phyloP scores from a whole-genome alignment of 2,797 vertebrate species.

The Botia almorhae region DNA sequence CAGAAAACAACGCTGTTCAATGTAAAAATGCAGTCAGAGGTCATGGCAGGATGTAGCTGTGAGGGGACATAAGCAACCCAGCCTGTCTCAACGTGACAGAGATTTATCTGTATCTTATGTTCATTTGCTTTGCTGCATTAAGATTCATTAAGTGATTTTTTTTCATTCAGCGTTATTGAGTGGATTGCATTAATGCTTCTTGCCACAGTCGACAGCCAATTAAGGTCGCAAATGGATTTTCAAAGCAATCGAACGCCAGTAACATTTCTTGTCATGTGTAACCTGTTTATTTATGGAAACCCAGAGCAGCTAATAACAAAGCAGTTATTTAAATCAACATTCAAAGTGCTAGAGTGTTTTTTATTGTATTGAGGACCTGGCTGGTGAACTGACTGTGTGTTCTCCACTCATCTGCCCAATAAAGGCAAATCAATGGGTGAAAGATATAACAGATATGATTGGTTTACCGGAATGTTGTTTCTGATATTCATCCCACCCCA shows the following conservation, averaged over 20 bases:
- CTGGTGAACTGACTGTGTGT: too few species aligned
- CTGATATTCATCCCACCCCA: not conserved
- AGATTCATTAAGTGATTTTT: not conserved
- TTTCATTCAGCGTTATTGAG: not conserved
- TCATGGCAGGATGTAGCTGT: not conserved
- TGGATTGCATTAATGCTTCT: not conserved
- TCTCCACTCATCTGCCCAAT: too few species aligned
- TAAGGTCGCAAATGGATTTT: not conserved
- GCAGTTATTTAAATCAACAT: not conserved
- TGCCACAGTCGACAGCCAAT: not conserved
- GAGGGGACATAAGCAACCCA: not conserved
- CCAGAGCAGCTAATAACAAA: not conserved
- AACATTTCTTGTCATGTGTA: not conserved
- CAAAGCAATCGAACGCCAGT: not conserved
- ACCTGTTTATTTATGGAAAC: not conserved
- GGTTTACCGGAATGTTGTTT: too few species aligned
- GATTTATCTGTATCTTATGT: not conserved
- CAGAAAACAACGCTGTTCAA: not conserved
- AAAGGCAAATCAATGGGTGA: too few species aligned
- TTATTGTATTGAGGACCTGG: not conserved
- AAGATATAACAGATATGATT: too few species aligned
- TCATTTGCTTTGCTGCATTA: not conserved
- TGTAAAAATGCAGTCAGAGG: slow-evolving; percentile 16
- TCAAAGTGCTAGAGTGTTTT: not conserved
- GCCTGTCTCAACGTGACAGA: not conserved